Evolutionary conservation across 2,113 vertebrate genomes (phyloP).

Genomic region (Australoheros scitulus): DNA sequence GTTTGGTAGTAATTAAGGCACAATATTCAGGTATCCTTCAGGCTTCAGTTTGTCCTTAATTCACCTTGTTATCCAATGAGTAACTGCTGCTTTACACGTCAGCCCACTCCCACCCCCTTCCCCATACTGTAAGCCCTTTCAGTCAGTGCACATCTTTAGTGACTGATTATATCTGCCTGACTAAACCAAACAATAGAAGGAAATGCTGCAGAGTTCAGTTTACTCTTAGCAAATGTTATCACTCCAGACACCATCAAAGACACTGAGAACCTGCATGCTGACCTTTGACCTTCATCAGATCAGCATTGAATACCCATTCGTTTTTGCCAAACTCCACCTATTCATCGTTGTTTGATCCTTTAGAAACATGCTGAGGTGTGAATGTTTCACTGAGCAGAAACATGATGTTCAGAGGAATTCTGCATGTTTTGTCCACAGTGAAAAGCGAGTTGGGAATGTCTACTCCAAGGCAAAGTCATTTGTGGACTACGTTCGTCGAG

Average conservation of each 20-base stretch:
- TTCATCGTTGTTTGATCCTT: constrained; percentile 5
- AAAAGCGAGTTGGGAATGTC: constrained; percentile 89
- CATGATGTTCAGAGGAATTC: not conserved
- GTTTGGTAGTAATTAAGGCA: not conserved
- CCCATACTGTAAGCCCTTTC: not conserved
- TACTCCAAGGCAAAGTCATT: constrained; percentile 92
- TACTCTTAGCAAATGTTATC: not conserved
- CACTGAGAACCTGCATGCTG: not conserved
- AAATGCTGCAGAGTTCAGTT: not conserved
- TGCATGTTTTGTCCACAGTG: constrained; percentile 79
- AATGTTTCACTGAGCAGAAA: not conserved
- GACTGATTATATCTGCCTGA: not conserved
- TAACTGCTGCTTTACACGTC: not conserved
- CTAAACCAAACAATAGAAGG: not conserved
- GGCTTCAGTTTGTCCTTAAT: not conserved
- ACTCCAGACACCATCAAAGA: not conserved
- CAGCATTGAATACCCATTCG: constrained; percentile 6
- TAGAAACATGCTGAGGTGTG: not conserved
- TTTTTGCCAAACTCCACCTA: not conserved
- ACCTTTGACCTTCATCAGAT: constrained; percentile 36
- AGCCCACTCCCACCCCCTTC: not conserved
- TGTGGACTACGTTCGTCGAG: constrained; percentile 89
- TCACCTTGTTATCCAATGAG: not conserved
- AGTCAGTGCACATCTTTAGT: not conserved
- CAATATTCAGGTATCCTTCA: not conserved